Evolutionary conservation across 2,888 invertebrate species (phyloP).

Genomic region (Plagodis dolabraria): DNA sequence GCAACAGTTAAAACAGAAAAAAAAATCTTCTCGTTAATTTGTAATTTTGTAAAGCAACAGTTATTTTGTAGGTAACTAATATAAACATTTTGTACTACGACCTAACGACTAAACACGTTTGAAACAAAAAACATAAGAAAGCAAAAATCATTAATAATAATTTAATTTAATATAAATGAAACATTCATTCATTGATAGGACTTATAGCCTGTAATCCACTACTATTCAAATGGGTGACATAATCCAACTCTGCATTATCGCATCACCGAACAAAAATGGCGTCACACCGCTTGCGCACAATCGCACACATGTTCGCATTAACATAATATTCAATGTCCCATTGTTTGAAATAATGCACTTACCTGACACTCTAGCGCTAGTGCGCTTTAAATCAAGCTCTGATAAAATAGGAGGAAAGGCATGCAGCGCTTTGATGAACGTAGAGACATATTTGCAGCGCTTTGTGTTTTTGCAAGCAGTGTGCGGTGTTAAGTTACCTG

Average conservation of each 20-base stretch:
- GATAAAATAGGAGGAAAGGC: not conserved
- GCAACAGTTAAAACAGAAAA: too few relatives aligned
- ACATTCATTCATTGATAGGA: conserved; percentile 11
- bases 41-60: too few relatives aligned
- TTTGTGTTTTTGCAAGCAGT: conserved; percentile 33
- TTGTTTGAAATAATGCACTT: conserved; percentile 77
- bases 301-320: conserved; percentile 68
- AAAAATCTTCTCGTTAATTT: too few relatives aligned
- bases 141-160: not conserved
- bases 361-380: conserved; percentile 54
- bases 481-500: conserved; percentile 75
- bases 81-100: too few relatives aligned
- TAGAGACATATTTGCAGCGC: conserved; percentile 42
- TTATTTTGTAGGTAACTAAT: too few relatives aligned
- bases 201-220: conserved; percentile 52
- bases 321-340: conserved; percentile 72
- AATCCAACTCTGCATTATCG: conserved; percentile 52
- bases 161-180: conserved; percentile 4
- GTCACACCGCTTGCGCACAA: conserved; percentile 68
- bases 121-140: too few relatives aligned
- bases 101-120: too few relatives aligned
- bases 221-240: conserved; percentile 55
- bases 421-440: conserved; percentile 8
- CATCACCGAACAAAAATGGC: conserved; percentile 54
- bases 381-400: conserved; percentile 2